Evolutionary conservation across 2,113 vertebrate species (phyloP).

Genomic region (Hirundichthys speculiger): DNA sequence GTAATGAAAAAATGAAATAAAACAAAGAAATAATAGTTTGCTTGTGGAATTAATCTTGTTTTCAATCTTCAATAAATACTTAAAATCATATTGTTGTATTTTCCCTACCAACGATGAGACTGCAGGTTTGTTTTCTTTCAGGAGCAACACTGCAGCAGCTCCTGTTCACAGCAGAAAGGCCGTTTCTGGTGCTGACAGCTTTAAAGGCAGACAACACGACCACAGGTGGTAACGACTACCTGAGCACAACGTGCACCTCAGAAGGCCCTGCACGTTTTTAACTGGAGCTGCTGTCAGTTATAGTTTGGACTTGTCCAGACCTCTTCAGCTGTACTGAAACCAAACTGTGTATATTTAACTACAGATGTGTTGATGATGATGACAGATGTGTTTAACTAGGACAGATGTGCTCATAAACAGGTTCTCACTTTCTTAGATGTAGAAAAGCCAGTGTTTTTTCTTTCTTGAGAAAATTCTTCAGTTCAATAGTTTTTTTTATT

Average conservation of each 20-base stretch:
- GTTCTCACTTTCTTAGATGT: background rate
- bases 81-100: too few species aligned
- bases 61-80: too few species aligned
- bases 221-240: constrained; percentile 52
- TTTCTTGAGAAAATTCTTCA: too few species aligned
- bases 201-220: constrained; percentile 47
- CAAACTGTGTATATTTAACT: background rate
- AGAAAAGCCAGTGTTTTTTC: background rate
- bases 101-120: too few species aligned
- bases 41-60: too few species aligned
- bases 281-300: constrained; percentile 57
- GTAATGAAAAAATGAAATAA: too few species aligned
- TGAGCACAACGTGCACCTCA: constrained; percentile 36
- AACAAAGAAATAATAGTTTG: too few species aligned
- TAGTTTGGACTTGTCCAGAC: constrained; percentile 25
- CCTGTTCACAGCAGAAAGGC: constrained; percentile 11
- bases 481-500: too few species aligned
- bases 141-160: constrained; percentile 25
- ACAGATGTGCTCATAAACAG: too few species aligned
- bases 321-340: constrained; percentile 3
- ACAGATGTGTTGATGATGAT: too few species aligned
- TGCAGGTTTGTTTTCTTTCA: constrained; percentile 12
- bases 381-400: too few species aligned
- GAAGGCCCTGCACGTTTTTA: constrained; percentile 43
- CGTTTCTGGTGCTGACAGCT: constrained; percentile 32